A percentile compares a stretch with the other conserved stretches of the same genome.
Conservation (phyloP, 1,140 invertebrate genomes). For the Penaeus chinensis region DNA sequence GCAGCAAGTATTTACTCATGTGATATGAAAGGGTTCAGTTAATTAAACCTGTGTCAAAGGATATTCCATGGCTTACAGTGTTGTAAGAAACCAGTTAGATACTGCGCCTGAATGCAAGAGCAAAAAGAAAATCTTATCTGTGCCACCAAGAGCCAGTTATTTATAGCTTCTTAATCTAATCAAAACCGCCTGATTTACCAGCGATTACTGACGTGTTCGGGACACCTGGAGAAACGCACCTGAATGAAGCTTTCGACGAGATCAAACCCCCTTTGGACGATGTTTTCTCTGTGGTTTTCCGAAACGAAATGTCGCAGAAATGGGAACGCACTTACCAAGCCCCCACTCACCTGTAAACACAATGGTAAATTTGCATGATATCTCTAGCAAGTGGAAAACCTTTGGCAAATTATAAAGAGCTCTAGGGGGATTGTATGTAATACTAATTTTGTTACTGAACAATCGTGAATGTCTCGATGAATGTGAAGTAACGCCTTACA, state of each 20-base stretch:
- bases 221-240: background rate
- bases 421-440: no score
- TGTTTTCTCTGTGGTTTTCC: background rate
- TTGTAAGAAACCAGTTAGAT: no score
- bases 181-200: no score
- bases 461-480: no score
- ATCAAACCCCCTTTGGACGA: background rate
- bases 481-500: slow-evolving; percentile 1
- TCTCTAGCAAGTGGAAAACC: no score
- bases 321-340: background rate
- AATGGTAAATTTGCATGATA: background rate
- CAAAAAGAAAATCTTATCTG: background rate
- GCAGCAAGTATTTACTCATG: no score
- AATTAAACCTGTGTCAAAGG: no score
- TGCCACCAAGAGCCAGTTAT: background rate
- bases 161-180: no score
- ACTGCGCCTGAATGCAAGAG: background rate
- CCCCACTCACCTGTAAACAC: background rate
- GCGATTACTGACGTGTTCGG: no score
- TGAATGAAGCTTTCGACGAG: background rate
- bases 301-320: slow-evolving; percentile 19
- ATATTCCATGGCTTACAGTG: no score
- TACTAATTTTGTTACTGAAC: background rate
- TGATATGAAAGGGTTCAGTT: no score
- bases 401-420: no score